These are phyloP conservation scores for Nomada goodeniana DNA, from an alignment of 2,888 invertebrate species.

Conservation along the genomic window DNA sequence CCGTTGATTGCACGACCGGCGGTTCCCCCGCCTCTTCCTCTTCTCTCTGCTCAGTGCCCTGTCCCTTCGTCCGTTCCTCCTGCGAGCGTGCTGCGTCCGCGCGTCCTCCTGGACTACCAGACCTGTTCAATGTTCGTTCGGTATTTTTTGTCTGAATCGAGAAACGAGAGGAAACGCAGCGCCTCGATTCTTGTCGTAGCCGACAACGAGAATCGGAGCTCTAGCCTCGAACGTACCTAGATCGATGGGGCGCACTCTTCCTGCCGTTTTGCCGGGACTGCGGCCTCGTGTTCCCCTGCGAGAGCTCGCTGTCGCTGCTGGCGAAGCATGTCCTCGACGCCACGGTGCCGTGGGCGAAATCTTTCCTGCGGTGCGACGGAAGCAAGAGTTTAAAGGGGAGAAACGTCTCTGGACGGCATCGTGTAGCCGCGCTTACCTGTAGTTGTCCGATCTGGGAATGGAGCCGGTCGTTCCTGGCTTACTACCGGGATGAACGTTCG, in stretches of 20 bases:
- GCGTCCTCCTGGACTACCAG: slow-evolving; percentile 76
- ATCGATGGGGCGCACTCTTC: slow-evolving; percentile 75
- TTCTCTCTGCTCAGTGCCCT: too few relatives aligned
- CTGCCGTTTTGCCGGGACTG: slow-evolving; percentile 79
- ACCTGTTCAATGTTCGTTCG: slow-evolving; percentile 76
- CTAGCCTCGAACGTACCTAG: slow-evolving; percentile 73
- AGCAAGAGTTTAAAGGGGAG: neutral
- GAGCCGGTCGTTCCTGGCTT: slow-evolving; percentile 74
- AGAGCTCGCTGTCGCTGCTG: slow-evolving; percentile 86
- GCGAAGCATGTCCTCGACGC: slow-evolving; percentile 84
- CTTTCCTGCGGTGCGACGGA: slow-evolving; percentile 78
- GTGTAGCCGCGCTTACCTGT: slow-evolving; percentile 85
- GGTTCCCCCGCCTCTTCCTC: neutral
- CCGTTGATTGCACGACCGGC: slow-evolving; percentile 73
- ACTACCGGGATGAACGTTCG: slow-evolving; percentile 67
- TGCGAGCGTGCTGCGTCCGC: slow-evolving; percentile 74
- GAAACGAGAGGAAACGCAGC: neutral
- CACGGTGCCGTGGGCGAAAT: slow-evolving; percentile 89
- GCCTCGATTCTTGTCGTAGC: neutral
- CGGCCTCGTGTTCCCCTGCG: slow-evolving; percentile 83
- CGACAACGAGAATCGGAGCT: neutral
- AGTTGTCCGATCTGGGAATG: slow-evolving; percentile 87
- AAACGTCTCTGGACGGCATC: neutral
- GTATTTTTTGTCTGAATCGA: slow-evolving; percentile 47
- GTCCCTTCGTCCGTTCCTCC: slow-evolving; percentile 63